phyloP scores from a whole-genome alignment of 2,888 invertebrate genomes.

The Macaria liturata region DNA sequence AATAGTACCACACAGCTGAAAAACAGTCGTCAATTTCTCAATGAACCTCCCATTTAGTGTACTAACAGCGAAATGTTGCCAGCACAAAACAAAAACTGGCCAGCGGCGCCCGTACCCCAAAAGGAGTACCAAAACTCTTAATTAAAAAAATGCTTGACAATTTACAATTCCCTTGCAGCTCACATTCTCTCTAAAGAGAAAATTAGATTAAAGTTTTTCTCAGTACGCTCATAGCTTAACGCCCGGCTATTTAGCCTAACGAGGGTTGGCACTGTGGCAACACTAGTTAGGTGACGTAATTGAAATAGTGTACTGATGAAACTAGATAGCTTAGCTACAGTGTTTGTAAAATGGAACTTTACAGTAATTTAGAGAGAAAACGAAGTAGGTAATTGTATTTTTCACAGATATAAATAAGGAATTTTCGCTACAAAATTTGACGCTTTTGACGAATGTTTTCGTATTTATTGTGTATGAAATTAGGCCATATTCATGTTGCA shows the following conservation, averaged over 20 bases:
- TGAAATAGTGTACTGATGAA: constrained; percentile 20
- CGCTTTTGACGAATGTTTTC: no score
- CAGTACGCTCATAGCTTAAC: constrained; percentile 19
- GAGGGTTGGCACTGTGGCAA: constrained; percentile 26
- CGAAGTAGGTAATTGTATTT: no score
- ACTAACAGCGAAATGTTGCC: background rate
- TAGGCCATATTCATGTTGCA: no score
- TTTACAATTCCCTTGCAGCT: constrained; percentile 16
- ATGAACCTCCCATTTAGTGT: no score
- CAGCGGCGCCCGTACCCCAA: background rate
- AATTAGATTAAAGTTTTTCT: constrained; percentile 28
- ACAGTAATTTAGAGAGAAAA: no score
- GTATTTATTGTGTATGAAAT: no score
- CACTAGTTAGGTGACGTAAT: constrained; percentile 26
- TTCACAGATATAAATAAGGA: no score
- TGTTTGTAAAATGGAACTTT: constrained; percentile 4
- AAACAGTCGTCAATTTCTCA: no score
- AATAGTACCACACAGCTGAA: no score
- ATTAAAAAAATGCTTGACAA: constrained; percentile 20
- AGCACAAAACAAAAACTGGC: background rate
- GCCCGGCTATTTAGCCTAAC: constrained; percentile 26
- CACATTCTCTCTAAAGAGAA: constrained; percentile 18
- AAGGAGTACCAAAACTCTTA: constrained; percentile 9
- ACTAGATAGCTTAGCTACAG: constrained; percentile 2
- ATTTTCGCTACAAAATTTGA: no score